phyloP scores from a whole-genome alignment of 2,888 invertebrate genomes.

The Nomada goodeniana region DNA sequence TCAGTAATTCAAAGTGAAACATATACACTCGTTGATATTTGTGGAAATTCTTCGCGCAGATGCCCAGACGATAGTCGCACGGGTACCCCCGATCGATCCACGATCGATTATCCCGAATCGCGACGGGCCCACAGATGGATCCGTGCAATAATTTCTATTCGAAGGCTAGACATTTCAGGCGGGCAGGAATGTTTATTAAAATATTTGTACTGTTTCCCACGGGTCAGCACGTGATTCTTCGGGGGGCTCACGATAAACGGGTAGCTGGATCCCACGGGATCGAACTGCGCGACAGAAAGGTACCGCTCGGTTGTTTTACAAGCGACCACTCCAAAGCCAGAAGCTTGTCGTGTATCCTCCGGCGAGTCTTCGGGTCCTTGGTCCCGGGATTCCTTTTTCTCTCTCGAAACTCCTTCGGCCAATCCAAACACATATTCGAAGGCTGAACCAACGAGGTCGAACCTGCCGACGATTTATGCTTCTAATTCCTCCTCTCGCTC shows the following conservation, averaged over 20 bases:
- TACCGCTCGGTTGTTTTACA: slow-evolving; percentile 77
- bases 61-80: not conserved
- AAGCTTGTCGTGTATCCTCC: slow-evolving; percentile 76
- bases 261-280: slow-evolving; percentile 75
- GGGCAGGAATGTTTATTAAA: slow-evolving; percentile 66
- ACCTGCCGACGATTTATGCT: slow-evolving; percentile 67
- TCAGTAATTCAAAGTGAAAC: too few species aligned
- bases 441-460: slow-evolving; percentile 68
- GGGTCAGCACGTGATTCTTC: slow-evolving; percentile 56
- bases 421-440: slow-evolving; percentile 68
- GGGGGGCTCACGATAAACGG: slow-evolving; percentile 62
- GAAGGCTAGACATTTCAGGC: slow-evolving; percentile 5
- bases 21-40: not conserved
- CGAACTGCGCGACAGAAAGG: slow-evolving; percentile 74
- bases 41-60: not conserved
- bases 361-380: slow-evolving; percentile 67
- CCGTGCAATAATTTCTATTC: slow-evolving; percentile 25
- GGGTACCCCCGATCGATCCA: slow-evolving; percentile 15
- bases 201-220: slow-evolving; percentile 70
- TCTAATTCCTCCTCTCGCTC: slow-evolving; percentile 63
- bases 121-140: not conserved
- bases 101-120: slow-evolving; percentile 18
- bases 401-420: slow-evolving; percentile 63
- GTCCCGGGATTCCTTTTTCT: slow-evolving; percentile 71
- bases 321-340: slow-evolving; percentile 76